Conservation (phyloP, 2,888 invertebrate species). For the Maniola hyperantus region DNA sequence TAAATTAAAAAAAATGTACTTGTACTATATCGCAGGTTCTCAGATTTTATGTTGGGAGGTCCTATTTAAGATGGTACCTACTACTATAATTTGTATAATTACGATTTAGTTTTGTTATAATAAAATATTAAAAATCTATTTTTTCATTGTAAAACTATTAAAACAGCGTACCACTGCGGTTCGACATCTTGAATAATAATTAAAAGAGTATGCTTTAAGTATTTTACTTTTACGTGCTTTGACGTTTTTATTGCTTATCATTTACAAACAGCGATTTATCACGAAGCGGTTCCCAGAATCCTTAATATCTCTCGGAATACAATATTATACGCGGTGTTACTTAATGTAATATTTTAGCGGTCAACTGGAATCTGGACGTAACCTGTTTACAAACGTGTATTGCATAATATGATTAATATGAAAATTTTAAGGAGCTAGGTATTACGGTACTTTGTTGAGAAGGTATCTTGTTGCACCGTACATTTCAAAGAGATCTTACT, state of each 20-base stretch:
- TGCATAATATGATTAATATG: neutral
- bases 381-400: neutral
- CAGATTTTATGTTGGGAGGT: too few species aligned
- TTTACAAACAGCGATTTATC: conserved; percentile 6
- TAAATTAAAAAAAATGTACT: too few species aligned
- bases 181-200: neutral
- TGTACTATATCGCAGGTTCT: too few species aligned
- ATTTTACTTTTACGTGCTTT: neutral
- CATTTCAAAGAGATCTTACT: neutral
- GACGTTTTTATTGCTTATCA: conserved; percentile 12
- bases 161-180: too few species aligned
- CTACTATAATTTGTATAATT: too few species aligned
- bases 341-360: neutral
- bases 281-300: neutral
- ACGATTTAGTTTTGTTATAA: too few species aligned
- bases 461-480: neutral
- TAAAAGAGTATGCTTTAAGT: neutral
- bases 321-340: neutral
- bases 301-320: neutral
- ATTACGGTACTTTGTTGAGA: neutral
- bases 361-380: neutral
- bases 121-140: too few species aligned
- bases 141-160: too few species aligned
- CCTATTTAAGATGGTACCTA: too few species aligned
- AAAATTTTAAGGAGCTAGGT: neutral